A percentile compares a stretch with the other conserved stretches of the same genome.
Conservation (phyloP, 2,113 vertebrate genomes). For the Podiceps cristatus region DNA sequence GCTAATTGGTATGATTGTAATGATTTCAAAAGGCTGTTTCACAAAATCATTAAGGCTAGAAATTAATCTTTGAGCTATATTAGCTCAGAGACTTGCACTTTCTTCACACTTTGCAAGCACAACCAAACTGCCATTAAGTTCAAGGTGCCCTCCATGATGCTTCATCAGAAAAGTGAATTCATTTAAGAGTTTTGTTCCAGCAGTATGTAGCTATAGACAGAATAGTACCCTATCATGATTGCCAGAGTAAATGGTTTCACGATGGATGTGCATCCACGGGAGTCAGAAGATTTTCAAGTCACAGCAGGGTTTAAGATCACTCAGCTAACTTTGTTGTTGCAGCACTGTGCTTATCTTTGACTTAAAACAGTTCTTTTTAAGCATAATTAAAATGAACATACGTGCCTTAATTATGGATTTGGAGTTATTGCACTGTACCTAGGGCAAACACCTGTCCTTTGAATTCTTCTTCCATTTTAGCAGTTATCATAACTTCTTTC, state of each 20-base stretch:
- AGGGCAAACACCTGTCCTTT: neutral
- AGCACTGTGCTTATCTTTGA: neutral
- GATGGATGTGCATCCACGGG: neutral
- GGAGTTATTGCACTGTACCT: neutral
- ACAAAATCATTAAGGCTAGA: constrained; percentile 67
- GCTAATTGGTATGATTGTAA: constrained; percentile 65
- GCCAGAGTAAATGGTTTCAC: neutral
- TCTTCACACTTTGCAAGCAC: constrained; percentile 69
- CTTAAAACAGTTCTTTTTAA: neutral
- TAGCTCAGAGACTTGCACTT: constrained; percentile 67
- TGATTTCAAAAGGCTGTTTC: constrained; percentile 63
- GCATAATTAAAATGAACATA: neutral
- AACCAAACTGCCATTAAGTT: constrained; percentile 63
- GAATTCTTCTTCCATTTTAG: neutral
- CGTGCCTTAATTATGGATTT: neutral
- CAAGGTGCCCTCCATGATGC: constrained; percentile 66
- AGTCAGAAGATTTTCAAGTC: neutral
- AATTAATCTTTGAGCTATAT: constrained; percentile 72
- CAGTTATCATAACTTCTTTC: neutral
- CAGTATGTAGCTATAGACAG: neutral
- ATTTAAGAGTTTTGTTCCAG: constrained; percentile 25
- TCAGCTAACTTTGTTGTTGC: neutral
- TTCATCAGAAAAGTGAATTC: constrained; percentile 46
- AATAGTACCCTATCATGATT: neutral
- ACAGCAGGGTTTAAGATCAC: neutral